Evolutionary conservation across 2,113 vertebrate species (phyloP), one percentile per base, ranked within the genome.

Genomic region (Isichthys henryi): DNA sequence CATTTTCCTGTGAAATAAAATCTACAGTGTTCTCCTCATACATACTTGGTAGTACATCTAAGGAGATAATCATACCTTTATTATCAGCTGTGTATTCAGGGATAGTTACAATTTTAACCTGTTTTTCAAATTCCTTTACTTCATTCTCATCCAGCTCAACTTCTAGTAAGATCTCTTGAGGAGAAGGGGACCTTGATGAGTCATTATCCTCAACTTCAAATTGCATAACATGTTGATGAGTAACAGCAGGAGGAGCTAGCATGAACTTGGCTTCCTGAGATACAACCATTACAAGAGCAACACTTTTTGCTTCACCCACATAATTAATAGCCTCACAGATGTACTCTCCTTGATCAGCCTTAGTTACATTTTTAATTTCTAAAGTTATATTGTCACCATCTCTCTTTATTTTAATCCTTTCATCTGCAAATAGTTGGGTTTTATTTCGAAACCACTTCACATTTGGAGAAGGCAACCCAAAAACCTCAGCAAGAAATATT

Each of bases 151-250:
- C 98, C 90, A 99, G 88, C 91, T 99, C 98, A 62, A 99, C 97
- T 93, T 99, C 98, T 10, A 99, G 93, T 52, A 99, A 95, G 91
- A 99, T 99, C 95, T 99, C 98, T 91, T 99, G 98, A 89, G 98
- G 98, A 27, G 98, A 99, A 49, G 98, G 97, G 80, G 98, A 97
- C 86, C 98, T 97, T 11, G 98, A 99, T 17, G 96, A 96, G 10
- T 96, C 95, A 7, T 92, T 92, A 91, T 96, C 95, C 90, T 98
- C 97, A 89, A 99, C 90, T 88, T 99, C 97, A 92, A 99, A 99
- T 89, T 99, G 97, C 96, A 99, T 99, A 89, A 99, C 94, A 27
- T 99, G 98, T 89, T 99, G 98, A 92, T 99, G 98, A n/a, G 97
- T 99, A 88, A 99, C 96, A 48, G 97, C 95, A 48, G 98, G 97